phyloP scores from a whole-genome alignment of 2,888 invertebrate genomes.

The Anorthoa munda region DNA sequence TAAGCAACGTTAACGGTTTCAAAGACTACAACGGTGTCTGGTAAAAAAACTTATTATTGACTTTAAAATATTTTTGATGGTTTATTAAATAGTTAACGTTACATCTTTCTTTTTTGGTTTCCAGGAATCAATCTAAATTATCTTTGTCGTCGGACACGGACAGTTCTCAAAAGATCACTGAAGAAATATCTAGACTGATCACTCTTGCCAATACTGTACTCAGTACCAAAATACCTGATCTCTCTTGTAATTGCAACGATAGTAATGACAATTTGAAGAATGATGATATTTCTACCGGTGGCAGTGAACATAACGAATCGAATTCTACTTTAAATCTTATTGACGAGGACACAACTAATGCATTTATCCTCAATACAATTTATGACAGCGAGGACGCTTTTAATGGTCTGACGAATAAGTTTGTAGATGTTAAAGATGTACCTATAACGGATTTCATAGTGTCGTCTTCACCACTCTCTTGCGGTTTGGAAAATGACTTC shows the following conservation, averaged over 20 bases:
- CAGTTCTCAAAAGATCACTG: slow-evolving; percentile 80
- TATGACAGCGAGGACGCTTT: slow-evolving; percentile 71
- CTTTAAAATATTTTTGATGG: not conserved
- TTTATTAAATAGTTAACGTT: not conserved
- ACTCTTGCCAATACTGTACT: slow-evolving; percentile 89
- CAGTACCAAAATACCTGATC: slow-evolving; percentile 86
- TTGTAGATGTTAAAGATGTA: slow-evolving; percentile 71
- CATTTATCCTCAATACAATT: slow-evolving; percentile 73
- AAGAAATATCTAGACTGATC: slow-evolving; percentile 87
- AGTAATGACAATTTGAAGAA: slow-evolving; percentile 65
- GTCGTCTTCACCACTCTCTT: slow-evolving; percentile 73
- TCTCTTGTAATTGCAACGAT: slow-evolving; percentile 79
- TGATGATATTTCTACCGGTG: slow-evolving; percentile 50
- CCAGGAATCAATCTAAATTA: slow-evolving; percentile 84
- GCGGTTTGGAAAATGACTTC: slow-evolving; percentile 78
- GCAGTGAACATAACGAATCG: slow-evolving; percentile 66
- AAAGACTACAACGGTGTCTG: slow-evolving; percentile 80
- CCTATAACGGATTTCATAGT: slow-evolving; percentile 73
- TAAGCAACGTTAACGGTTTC: slow-evolving; percentile 85
- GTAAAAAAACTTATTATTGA: slow-evolving; percentile 71
- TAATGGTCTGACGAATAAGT: slow-evolving; percentile 72
- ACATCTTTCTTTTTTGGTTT: slow-evolving; percentile 52
- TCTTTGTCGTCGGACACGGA: slow-evolving; percentile 82
- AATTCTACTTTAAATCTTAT: slow-evolving; percentile 72
- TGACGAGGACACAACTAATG: slow-evolving; percentile 74